Evolutionary conservation across 1,140 invertebrate genomes (phyloP).

Genomic region (Maniola jurtina): DNA sequence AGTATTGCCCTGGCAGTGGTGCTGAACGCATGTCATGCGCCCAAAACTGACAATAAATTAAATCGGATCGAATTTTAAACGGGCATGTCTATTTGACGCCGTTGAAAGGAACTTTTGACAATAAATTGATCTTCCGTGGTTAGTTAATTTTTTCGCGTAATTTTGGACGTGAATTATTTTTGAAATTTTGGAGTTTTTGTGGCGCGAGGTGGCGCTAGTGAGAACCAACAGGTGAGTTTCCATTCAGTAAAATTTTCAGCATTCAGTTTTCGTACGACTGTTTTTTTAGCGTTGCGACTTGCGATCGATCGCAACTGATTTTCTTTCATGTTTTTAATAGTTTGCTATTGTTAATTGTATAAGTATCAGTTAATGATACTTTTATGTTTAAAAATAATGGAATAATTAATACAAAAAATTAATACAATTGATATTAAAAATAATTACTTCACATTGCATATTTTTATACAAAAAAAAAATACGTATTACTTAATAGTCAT

Average conservation of each 20-base stretch:
- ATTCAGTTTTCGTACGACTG: background rate
- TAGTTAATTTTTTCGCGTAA: background rate
- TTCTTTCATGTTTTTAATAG: background rate
- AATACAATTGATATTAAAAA: no score
- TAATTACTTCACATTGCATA: no score
- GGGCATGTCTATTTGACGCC: background rate
- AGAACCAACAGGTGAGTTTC: conserved; percentile 26
- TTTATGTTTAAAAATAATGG: no score
- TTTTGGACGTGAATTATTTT: conserved; percentile 11
- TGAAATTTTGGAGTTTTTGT: conserved; percentile 11
- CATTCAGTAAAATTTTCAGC: conserved; percentile 14
- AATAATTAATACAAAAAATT: no score
- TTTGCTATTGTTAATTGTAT: background rate
- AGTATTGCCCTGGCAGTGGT: conserved; percentile 17
- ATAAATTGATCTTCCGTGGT: background rate
- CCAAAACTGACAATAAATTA: conserved; percentile 24
- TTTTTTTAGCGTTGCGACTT: background rate
- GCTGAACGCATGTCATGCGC: conserved; percentile 1
- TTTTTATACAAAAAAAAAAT: no score
- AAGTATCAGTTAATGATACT: no score
- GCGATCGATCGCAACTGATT: background rate
- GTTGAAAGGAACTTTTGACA: background rate
- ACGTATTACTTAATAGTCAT: no score
- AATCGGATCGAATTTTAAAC: conserved; percentile 15
- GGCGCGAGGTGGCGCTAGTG: conserved; percentile 16